Conservation (phyloP, 2,888 invertebrate genomes). For the Gastracanthus pulcherrimus region DNA sequence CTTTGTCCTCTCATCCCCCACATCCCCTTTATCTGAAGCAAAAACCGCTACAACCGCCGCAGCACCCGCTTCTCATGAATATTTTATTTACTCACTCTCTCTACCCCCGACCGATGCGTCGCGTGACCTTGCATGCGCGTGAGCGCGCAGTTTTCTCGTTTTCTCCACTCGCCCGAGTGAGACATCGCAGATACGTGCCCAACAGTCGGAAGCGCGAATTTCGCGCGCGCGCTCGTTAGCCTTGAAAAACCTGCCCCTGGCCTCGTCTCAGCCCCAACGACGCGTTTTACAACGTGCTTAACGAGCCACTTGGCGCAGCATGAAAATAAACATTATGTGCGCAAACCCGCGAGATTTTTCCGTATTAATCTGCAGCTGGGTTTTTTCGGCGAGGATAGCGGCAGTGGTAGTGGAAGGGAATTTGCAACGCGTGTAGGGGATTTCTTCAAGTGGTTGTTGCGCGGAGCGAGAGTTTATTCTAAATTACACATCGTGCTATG, state of each 20-base stretch:
- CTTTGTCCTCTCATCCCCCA: background rate
- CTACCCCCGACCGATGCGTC: no score
- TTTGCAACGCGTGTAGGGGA: no score
- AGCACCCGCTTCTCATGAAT: constrained; percentile 22
- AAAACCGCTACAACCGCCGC: background rate
- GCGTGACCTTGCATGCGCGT: background rate
- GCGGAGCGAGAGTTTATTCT: background rate
- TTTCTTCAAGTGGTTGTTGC: background rate
- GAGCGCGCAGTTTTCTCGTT: background rate
- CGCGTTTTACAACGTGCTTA: constrained; percentile 45
- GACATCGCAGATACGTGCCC: constrained; percentile 8
- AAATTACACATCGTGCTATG: background rate
- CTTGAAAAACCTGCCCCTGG: no score
- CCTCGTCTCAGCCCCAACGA: background rate
- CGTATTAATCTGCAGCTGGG: background rate
- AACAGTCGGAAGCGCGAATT: constrained; percentile 21
- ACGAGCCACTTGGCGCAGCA: constrained; percentile 8
- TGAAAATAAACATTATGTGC: constrained; percentile 18
- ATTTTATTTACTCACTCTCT: constrained; percentile 10
- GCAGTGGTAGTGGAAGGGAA: no score
- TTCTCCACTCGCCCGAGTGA: background rate
- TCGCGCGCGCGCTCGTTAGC: no score
- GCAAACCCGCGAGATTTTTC: no score
- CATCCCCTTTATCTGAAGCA: background rate
- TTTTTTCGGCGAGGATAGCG: background rate